Conservation (phyloP, 2,888 invertebrate species). For the Sussaba pulchella region DNA sequence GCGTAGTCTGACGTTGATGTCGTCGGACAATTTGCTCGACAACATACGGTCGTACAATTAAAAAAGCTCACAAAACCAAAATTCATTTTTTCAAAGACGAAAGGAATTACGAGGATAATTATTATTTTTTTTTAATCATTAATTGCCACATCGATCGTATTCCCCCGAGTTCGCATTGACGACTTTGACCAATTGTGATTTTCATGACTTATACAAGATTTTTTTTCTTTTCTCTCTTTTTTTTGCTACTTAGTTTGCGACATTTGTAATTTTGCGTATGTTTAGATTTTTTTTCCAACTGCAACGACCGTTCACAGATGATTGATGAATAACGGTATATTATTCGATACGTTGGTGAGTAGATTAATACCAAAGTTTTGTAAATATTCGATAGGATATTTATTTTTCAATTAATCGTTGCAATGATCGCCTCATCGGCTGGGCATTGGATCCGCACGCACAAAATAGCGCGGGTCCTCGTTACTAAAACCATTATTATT, state of each 20-base stretch:
- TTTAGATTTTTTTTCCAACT: slow-evolving; percentile 13
- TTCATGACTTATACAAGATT: slow-evolving; percentile 21
- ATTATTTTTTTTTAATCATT: slow-evolving; percentile 46
- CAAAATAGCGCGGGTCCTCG: slow-evolving; percentile 31
- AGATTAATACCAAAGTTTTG: slow-evolving; percentile 59
- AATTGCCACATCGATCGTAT: slow-evolving; percentile 23
- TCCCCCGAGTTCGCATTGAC: background rate
- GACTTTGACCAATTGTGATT: slow-evolving; percentile 14
- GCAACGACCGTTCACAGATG: slow-evolving; percentile 15
- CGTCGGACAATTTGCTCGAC: slow-evolving; percentile 82
- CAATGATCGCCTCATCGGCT: slow-evolving; percentile 19
- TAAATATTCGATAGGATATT: slow-evolving; percentile 61
- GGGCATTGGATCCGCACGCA: slow-evolving; percentile 42
- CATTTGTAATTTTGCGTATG: slow-evolving; percentile 4
- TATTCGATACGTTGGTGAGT: slow-evolving; percentile 35
- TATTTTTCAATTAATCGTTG: slow-evolving; percentile 54
- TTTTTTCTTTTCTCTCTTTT: background rate
- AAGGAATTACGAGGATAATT: slow-evolving; percentile 35
- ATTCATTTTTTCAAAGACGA: slow-evolving; percentile 5
- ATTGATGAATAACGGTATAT: slow-evolving; percentile 13
- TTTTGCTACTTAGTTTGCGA: slow-evolving; percentile 13
- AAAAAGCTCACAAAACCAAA: slow-evolving; percentile 49
- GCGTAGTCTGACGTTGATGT: slow-evolving; percentile 89
- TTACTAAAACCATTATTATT: slow-evolving; percentile 19
- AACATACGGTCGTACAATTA: slow-evolving; percentile 82